phyloP scores from a whole-genome alignment of 2,797 vertebrate species.

The Gymnocypris eckloni region DNA sequence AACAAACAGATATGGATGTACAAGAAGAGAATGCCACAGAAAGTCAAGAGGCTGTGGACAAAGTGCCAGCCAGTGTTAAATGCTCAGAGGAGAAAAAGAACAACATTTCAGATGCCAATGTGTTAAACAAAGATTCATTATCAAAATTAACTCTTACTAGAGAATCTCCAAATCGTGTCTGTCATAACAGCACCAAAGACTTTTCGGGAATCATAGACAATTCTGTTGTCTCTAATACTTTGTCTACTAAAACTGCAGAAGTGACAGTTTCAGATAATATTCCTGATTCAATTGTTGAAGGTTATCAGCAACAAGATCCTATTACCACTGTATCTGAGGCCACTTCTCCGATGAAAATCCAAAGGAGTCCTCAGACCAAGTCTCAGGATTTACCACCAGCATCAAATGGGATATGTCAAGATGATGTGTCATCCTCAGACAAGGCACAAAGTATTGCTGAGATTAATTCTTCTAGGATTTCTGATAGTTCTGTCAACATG shows the following conservation, averaged over 20 bases:
- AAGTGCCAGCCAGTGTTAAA: not conserved
- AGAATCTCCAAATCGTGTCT: not conserved
- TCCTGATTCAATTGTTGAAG: slow-evolving; percentile 26
- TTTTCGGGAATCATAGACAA: not conserved
- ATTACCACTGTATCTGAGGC: slow-evolving; percentile 5
- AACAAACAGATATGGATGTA: not conserved
- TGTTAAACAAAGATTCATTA: not conserved
- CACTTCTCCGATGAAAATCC: not conserved
- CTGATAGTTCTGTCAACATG: slow-evolving; percentile 47
- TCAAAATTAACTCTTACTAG: slow-evolving; percentile 21
- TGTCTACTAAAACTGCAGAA: slow-evolving; percentile 18
- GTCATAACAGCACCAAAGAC: not conserved
- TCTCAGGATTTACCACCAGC: not conserved
- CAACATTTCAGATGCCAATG: slow-evolving; percentile 9
- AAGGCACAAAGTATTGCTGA: slow-evolving; percentile 24
- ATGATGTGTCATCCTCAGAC: slow-evolving; percentile 40
- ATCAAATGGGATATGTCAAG: slow-evolving; percentile 29
- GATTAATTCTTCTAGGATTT: slow-evolving; percentile 30
- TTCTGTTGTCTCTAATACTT: not conserved
- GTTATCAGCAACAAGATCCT: slow-evolving; percentile 30
- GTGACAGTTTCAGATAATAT: not conserved
- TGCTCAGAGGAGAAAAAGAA: slow-evolving; percentile 3
- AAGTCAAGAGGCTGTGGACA: slow-evolving; percentile 15
- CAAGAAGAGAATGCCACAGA: slow-evolving; percentile 35
- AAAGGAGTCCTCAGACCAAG: not conserved